Base-by-base conservation (phyloP, 1,140 invertebrate species). In the Heliconius eleuchia region DNA sequence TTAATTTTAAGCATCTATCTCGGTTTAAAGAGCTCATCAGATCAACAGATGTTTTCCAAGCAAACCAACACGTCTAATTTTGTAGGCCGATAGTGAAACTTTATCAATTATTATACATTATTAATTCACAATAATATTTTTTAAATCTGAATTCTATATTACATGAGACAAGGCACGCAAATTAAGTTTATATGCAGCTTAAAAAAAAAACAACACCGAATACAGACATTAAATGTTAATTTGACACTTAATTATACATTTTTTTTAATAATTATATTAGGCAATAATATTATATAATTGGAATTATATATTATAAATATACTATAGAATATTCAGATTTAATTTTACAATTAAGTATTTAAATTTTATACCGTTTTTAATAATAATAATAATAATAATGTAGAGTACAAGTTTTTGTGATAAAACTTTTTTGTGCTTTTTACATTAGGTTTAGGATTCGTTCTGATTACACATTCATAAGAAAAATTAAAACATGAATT, bases 161-260 rank as follows among this genome's bases (percentile, higher is more conserved):
- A 66, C 60, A 23, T 57, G 42, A 80, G 76, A 83, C 83, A 88
- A 87, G 87, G 87, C 87, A 87, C 84, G 87, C 85, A 88, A 88
- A 88, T 80, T 77, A 88, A 87, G 8, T 76, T 76, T 76, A 34
- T 55, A 46, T 27, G n/a, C 57, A 76, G 57, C 57, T 70, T 42
- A 70, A 71, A 27, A 70, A 76, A 30, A 76, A 30, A 71, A 42
- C 60, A 66, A 66, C 60, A 30, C 11, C 60, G 1, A 66, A 60
- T 60, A 30, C 23, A 66, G 60, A 42, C 30, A 13, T 70, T 71
- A 76, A 70, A 50, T 50, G 27, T 30, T 71, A 76, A 50, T 76
- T 76, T 76, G 74, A 76, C 74, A 76, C 74, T 71, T 76, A 66
- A 70, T 50, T 70, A 34, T 76, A 75, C 16, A 27, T 66, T 30